Conservation (phyloP, 1,140 invertebrate species). For the Antheraea mylitta region DNA sequence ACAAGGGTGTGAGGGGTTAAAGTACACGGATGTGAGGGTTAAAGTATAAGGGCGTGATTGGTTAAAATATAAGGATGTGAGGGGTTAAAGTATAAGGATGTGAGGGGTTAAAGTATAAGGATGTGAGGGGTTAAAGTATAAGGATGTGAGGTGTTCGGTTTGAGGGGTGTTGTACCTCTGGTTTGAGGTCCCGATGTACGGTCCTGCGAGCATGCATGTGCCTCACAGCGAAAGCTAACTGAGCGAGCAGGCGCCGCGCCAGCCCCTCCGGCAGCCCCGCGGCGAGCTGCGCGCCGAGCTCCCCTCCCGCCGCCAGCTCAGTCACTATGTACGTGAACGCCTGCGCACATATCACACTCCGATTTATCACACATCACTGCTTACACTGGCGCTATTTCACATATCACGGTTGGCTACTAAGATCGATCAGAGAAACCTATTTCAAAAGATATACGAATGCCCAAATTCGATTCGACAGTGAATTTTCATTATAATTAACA, state of each 20-base stretch:
- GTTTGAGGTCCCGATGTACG: constrained; percentile 93
- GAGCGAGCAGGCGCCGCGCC: constrained; percentile 83
- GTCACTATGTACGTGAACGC: constrained; percentile 91
- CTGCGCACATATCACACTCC: constrained; percentile 30
- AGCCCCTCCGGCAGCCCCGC: constrained; percentile 75
- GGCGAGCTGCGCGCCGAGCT: constrained; percentile 83
- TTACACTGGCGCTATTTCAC: no score
- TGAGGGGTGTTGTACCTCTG: background rate
- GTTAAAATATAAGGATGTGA: no score
- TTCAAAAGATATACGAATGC: no score
- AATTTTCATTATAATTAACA: no score
- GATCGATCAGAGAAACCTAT: no score
- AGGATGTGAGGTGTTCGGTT: no score
- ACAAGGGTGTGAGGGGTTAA: background rate
- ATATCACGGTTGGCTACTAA: no score
- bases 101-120: background rate
- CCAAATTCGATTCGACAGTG: no score
- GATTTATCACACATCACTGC: background rate
- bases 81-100: no score
- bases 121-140: no score
- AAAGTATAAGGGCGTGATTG: no score
- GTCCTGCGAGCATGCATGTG: constrained; percentile 90
- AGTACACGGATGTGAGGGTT: no score
- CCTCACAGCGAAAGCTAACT: constrained; percentile 89
- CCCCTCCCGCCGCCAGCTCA: constrained; percentile 92